Evolutionary conservation across 2,113 vertebrate species (phyloP).

Genomic region (Strix uralensis): DNA sequence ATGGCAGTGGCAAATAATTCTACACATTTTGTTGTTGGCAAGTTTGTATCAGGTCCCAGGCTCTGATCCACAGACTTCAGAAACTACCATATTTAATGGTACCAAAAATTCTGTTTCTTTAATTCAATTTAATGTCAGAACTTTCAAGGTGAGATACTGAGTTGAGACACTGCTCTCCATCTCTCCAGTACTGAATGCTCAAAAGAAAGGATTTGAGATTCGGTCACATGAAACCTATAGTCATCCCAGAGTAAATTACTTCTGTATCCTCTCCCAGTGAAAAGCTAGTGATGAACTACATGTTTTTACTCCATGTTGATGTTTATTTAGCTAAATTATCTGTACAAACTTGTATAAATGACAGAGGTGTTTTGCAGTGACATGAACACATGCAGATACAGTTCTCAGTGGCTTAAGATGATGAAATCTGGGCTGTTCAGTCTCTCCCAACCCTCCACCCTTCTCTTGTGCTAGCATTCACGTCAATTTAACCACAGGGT

Average conservation of each 20-base stretch:
- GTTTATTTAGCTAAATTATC: not conserved
- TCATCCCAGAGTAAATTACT: not conserved
- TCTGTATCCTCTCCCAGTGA: not conserved
- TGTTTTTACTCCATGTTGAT: not conserved
- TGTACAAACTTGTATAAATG: not conserved
- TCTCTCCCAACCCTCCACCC: not conserved
- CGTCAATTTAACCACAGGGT: not conserved
- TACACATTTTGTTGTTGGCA: not conserved
- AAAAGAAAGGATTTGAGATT: not conserved
- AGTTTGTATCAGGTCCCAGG: not conserved
- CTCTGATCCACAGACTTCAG: not conserved
- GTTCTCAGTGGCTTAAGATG: not conserved
- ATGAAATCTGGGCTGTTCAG: not conserved
- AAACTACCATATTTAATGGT: not conserved
- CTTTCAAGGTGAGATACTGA: not conserved
- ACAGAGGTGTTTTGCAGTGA: not conserved
- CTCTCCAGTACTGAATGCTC: not conserved
- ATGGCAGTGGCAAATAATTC: not conserved
- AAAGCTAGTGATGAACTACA: not conserved
- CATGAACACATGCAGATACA: not conserved
- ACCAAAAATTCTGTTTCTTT: not conserved
- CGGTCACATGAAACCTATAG: not conserved
- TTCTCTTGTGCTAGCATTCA: not conserved
- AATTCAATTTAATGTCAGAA: not conserved
- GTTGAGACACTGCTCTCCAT: not conserved